phyloP scores from a whole-genome alignment of 2,797 vertebrate species.

The Pangasius mekongensis region DNA sequence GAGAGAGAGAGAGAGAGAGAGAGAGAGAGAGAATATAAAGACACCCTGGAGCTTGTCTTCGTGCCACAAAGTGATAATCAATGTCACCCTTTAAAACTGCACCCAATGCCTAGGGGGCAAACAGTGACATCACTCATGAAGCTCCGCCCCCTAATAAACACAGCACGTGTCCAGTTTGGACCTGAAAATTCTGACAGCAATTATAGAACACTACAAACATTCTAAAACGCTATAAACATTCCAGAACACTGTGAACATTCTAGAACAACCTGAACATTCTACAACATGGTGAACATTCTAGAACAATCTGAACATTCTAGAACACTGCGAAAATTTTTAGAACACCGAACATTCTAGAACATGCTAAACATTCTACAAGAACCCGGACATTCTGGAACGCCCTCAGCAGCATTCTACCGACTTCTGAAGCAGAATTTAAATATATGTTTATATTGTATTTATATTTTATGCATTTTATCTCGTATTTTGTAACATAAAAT shows the following conservation, averaged over 20 bases:
- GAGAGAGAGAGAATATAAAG: background rate
- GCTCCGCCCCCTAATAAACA: background rate
- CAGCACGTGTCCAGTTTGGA: background rate
- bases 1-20: background rate
- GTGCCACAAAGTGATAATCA: background rate
- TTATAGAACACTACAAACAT: conserved; percentile 15
- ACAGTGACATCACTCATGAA: background rate
- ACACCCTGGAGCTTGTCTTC: background rate
- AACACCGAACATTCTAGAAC: background rate
- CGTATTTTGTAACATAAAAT: background rate
- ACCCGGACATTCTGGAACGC: conserved; percentile 22
- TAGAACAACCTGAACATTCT: background rate
- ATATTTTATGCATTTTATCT: background rate
- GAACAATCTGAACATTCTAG: background rate
- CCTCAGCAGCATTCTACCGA: background rate
- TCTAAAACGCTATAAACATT: background rate
- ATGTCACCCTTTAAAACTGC: background rate
- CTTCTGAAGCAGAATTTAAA: background rate
- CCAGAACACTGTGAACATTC: background rate
- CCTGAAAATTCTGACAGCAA: background rate
- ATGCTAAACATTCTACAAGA: background rate
- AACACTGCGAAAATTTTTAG: no score
- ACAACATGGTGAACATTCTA: background rate
- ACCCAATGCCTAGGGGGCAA: background rate
- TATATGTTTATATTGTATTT: background rate